These are phyloP conservation scores for Caranx ignobilis DNA, from an alignment of 2,113 vertebrate genomes.

Conservation along the genomic window DNA sequence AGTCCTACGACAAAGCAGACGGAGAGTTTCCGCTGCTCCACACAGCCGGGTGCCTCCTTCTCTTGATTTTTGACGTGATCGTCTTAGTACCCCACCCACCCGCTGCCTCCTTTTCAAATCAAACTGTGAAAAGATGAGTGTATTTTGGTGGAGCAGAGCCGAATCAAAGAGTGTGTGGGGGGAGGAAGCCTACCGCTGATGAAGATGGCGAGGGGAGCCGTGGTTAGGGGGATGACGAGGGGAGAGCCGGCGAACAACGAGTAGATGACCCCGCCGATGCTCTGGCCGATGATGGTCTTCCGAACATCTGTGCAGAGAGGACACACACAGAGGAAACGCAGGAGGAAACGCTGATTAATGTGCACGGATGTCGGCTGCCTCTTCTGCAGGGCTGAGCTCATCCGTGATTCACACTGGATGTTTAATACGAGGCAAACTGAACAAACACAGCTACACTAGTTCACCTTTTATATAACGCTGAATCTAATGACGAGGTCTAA, in stretches of 20 bases:
- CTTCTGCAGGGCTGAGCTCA: not conserved
- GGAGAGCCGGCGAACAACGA: slow-evolving; percentile 96
- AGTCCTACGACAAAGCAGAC: slow-evolving; percentile 28
- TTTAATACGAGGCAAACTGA: not conserved
- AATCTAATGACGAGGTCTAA: not conserved
- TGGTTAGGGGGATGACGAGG: slow-evolving; percentile 95
- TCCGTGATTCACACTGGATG: not conserved
- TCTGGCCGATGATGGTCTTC: slow-evolving; percentile 96
- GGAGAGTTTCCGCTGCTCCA: slow-evolving; percentile 11
- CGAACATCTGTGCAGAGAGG: slow-evolving; percentile 87
- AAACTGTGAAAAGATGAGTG: slow-evolving; percentile 38
- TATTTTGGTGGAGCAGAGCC: slow-evolving; percentile 19
- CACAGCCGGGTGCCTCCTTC: slow-evolving; percentile 37
- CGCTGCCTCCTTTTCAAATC: slow-evolving; percentile 34
- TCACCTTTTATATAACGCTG: not conserved
- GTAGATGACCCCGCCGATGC: slow-evolving; percentile 95
- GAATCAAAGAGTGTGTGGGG: not conserved
- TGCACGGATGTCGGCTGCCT: not conserved
- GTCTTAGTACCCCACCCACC: slow-evolving; percentile 47
- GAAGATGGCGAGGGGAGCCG: slow-evolving; percentile 95
- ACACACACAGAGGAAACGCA: not conserved
- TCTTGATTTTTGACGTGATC: slow-evolving; percentile 58
- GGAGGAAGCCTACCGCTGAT: slow-evolving; percentile 88
- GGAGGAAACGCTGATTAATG: slow-evolving; percentile 8
- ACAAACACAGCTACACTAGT: not conserved